Base-by-base conservation (phyloP, 2,797 vertebrate species). In the Acipenser ruthenus region DNA sequence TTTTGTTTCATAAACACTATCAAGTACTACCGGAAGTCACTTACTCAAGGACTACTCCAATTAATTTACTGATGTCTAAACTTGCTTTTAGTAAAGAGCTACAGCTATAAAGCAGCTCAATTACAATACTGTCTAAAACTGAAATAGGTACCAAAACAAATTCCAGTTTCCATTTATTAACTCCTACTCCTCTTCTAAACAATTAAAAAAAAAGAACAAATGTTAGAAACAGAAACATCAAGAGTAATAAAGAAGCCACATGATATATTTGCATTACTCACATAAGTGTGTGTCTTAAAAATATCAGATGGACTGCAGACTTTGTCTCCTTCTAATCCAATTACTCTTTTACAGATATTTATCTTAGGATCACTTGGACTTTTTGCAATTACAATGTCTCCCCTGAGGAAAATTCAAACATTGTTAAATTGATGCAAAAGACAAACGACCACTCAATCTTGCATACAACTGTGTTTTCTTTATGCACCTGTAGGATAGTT, bases 281-380 rank as follows among this genome's bases (percentile, higher is more conserved):
- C 96, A 77, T 91, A 98, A 79, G 85, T 93, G 85, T 93, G 93
- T 71, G 79, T 89, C 85, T 92, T 94, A 87, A 95, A 91, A 71
- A 91, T 72, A 84, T 91, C 91, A 71, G 88, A 90, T 63, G 93
- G 87, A 70, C 83, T 82, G 82, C 90, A 94, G 80, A 98, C 81
- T 87, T 94, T 97, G 84, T 99, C 97, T 72, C 96, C 95, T 84
- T 98, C 95, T 87, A 98, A 80, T 74, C 93, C 95, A 85, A 96
- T 94, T 74, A 98, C 93, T 83, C 96, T 91, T 90, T 99, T 99
- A 87, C 96, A 99, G 77, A 98, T 89, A 86, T 95, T 98, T 87
- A 94, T 92, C 77, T 88, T 89, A 67, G 97, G 95, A 76, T 97
- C 91, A 85, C 74, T 92, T 6, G 90, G 93, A 79, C 90, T 96